Evolutionary conservation across 2,888 invertebrate species (phyloP).

Genomic region (Sesia bembeciformis): DNA sequence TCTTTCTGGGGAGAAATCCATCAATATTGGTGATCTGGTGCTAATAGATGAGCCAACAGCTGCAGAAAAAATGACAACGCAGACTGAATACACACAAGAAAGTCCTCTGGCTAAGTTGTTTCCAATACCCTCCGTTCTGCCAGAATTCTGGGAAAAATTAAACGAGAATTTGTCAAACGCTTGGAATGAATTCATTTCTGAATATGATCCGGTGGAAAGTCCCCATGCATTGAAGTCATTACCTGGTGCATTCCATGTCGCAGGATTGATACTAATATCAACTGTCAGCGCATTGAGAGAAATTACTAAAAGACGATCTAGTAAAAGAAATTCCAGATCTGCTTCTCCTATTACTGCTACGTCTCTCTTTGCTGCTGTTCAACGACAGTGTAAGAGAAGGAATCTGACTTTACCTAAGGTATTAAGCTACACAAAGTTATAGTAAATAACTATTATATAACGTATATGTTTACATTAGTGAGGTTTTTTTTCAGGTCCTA

Average conservation of each 20-base stretch:
- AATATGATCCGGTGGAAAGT: slow-evolving; percentile 84
- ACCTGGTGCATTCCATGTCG: slow-evolving; percentile 75
- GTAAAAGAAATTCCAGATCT: slow-evolving; percentile 15
- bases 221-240: slow-evolving; percentile 76
- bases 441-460: neutral
- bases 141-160: slow-evolving; percentile 78
- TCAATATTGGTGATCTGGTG: slow-evolving; percentile 84
- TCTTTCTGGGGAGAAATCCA: slow-evolving; percentile 78
- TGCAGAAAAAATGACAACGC: slow-evolving; percentile 39
- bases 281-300: slow-evolving; percentile 77
- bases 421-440: slow-evolving; percentile 2
- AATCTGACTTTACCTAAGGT: slow-evolving; percentile 57
- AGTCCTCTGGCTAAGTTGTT: slow-evolving; percentile 73
- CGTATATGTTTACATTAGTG: neutral
- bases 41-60: slow-evolving; percentile 69
- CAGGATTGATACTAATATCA: slow-evolving; percentile 78
- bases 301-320: slow-evolving; percentile 60
- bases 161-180: slow-evolving; percentile 80
- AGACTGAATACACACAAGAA: slow-evolving; percentile 30
- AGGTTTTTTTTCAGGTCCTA: slow-evolving; percentile 35
- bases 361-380: slow-evolving; percentile 53
- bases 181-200: slow-evolving; percentile 87
- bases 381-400: slow-evolving; percentile 49
- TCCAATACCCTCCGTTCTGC: slow-evolving; percentile 76
- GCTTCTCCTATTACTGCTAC: slow-evolving; percentile 54